Evolutionary conservation across 1,140 invertebrate species (phyloP), one percentile per base, ranked within the genome.

Genomic region (Nephila pilipes): DNA sequence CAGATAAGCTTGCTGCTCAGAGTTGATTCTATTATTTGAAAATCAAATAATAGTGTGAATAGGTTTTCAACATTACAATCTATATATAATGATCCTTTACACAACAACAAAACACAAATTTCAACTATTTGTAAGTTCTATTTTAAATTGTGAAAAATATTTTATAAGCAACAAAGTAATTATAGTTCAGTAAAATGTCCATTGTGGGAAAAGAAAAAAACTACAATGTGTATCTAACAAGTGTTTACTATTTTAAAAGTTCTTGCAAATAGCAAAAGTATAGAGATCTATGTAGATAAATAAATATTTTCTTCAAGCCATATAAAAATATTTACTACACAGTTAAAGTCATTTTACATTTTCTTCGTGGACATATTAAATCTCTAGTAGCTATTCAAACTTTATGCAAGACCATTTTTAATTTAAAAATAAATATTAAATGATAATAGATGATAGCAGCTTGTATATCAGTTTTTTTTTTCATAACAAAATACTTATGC

Each of bases 251-350:
- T 36, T 87, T 85, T 32, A 58, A 87, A 87, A 87, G 60, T 14
- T n/a, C 8, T 32, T n/a, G 10, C 10, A 60, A 87, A 60, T 87
- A 87, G 85, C 85, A 87, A 87, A 87, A 87, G 85, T 87, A 87
- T 22, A 87, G 57, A 36, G 32, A 60, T 87, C 85, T 87, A 87
- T 60, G 36, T 36, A 87, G 25, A 87, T 58, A 87, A 60, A 87
- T 60, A 87, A 58, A 87, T 87, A 87, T 60, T 87, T 87, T 55
- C 38, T 83, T 14, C 57, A 60, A 87, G 85, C 57, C 46, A 54
- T 87, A 87, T 54, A 87, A 87, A 87, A 87, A 87, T 87, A 87
- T 54, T 36, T 29, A 18, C 85, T 87, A 87, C 36, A 25, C 16
- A 54, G 54, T 81, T 55, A 54, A 81, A 81, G 46, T 81, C 46